Conservation (phyloP, 37 sponge, comb jelly and placozoan genomes). For the Petrosia ficiformis region DNA sequence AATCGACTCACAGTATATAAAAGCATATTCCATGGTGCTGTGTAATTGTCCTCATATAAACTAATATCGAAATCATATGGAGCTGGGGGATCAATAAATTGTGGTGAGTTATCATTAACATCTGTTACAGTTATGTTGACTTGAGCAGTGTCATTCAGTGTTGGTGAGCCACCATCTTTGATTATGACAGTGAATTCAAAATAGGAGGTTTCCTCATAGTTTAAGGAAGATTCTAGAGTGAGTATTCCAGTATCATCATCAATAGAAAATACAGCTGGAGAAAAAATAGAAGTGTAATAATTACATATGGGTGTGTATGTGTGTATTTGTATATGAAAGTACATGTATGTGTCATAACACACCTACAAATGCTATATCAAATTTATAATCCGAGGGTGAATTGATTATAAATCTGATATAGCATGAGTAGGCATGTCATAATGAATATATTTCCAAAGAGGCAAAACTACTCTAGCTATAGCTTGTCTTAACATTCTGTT, state of each 20-base stretch:
- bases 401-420: too few species aligned
- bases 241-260: conserved; percentile 22
- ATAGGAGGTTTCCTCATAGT: neutral
- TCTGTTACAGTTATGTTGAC: conserved; percentile 9
- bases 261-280: conserved; percentile 9
- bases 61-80: neutral
- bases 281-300: neutral
- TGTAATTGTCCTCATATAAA: conserved; percentile 5
- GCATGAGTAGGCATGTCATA: too few species aligned
- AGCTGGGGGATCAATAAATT: neutral
- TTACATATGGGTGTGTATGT: too few species aligned
- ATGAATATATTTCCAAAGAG: too few species aligned
- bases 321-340: too few species aligned
- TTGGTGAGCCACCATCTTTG: neutral
- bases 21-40: neutral
- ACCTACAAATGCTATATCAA: too few species aligned
- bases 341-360: too few species aligned
- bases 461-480: too few species aligned
- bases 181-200: neutral
- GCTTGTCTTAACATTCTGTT: too few species aligned
- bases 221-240: conserved; percentile 4
- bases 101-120: conserved; percentile 24
- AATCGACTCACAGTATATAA: too few species aligned
- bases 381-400: too few species aligned
- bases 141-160: neutral